Evolutionary conservation across 2,113 vertebrate species (phyloP).

Genomic region (Neoarius graeffei): DNA sequence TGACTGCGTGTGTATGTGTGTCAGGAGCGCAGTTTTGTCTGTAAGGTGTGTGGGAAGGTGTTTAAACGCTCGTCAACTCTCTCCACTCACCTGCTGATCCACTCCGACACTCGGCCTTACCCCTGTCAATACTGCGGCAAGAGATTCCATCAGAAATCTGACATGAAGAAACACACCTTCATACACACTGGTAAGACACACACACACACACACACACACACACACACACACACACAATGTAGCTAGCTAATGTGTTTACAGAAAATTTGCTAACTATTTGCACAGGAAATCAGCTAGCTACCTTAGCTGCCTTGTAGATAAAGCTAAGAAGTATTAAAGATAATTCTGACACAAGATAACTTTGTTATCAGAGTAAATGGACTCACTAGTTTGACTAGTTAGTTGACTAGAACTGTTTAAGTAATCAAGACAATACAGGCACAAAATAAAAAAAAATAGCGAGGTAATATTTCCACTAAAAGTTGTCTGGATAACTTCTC

Average conservation of each 20-base stretch:
- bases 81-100: slow-evolving; percentile 64
- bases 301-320: too few relatives aligned
- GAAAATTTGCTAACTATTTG: too few relatives aligned
- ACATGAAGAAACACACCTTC: slow-evolving; percentile 84
- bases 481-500: background rate
- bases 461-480: background rate
- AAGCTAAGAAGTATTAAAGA: background rate
- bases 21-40: slow-evolving; percentile 75
- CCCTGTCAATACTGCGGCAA: slow-evolving; percentile 77
- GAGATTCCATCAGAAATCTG: slow-evolving; percentile 60
- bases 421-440: background rate
- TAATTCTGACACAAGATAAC: background rate
- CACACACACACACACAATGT: slow-evolving; percentile 1
- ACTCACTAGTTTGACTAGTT: background rate
- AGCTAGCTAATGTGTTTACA: too few relatives aligned
- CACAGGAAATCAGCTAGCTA: too few relatives aligned
- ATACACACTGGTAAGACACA: slow-evolving; percentile 73
- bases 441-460: background rate
- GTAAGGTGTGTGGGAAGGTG: slow-evolving; percentile 73
- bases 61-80: slow-evolving; percentile 71
- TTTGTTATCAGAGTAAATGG: background rate
- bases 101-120: slow-evolving; percentile 66
- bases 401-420: too few relatives aligned
- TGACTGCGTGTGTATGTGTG: slow-evolving; percentile 13
- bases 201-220: too few relatives aligned